These are phyloP conservation scores for Clarias batrachus DNA, from an alignment of 2,113 vertebrate genomes.

Conservation along the genomic window DNA sequence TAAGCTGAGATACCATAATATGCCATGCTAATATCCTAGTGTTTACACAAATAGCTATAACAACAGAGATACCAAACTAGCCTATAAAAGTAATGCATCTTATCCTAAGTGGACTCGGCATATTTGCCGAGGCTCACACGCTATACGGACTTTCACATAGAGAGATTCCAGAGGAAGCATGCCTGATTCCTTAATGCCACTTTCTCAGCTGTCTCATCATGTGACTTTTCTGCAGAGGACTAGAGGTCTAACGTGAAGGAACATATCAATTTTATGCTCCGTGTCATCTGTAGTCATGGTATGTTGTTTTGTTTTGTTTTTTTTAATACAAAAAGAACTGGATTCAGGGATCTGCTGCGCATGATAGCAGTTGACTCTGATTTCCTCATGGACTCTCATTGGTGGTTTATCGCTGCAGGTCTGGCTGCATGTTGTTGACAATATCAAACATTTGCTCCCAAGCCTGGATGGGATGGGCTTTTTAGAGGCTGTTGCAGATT, in stretches of 20 bases:
- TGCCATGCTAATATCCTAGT: not conserved
- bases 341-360: not conserved
- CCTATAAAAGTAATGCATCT: not conserved
- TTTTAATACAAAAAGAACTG: not conserved
- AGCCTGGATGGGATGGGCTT: not conserved
- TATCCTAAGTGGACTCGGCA: not conserved
- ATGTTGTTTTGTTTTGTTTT: not conserved
- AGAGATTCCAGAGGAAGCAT: not conserved
- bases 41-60: not conserved
- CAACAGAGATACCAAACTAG: not conserved
- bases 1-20: not conserved
- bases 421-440: not conserved
- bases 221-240: not conserved
- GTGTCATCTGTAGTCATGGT: not conserved
- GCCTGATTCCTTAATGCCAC: not conserved
- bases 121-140: not conserved
- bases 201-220: not conserved
- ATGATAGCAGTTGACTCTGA: not conserved
- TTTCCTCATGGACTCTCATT: not conserved
- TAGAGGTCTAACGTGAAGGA: not conserved
- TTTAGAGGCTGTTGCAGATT: not conserved
- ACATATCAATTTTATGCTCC: not conserved
- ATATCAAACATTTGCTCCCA: not conserved
- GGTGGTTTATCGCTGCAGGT: not conserved
- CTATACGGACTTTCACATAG: not conserved